These are phyloP conservation scores for Perdita meconis DNA, from an alignment of 2,888 invertebrate genomes.

Conservation along the genomic window DNA sequence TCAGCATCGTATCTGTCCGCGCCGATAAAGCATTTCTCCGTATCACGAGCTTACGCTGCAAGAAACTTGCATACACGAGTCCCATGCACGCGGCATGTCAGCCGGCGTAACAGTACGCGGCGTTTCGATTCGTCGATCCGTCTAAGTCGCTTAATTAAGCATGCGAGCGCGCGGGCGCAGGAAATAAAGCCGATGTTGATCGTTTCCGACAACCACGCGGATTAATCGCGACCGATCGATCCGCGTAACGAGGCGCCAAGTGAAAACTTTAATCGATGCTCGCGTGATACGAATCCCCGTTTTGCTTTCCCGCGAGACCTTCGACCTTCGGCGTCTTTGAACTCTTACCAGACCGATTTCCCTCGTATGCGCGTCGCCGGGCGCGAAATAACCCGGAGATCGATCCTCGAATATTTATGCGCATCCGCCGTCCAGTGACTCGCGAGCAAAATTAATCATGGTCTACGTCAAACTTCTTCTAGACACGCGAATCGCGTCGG, in stretches of 20 bases:
- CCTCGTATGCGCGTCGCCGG: constrained; percentile 50
- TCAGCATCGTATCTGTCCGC: no score
- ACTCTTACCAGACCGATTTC: constrained; percentile 71
- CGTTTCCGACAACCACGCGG: constrained; percentile 46
- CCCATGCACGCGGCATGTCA: not conserved
- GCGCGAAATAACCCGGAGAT: constrained; percentile 53
- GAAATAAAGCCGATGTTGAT: constrained; percentile 33
- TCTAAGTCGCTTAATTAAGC: constrained; percentile 19
- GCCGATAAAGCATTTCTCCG: no score
- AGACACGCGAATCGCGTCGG: constrained; percentile 56
- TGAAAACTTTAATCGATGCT: constrained; percentile 65
- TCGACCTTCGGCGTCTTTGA: constrained; percentile 70
- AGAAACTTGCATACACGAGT: not conserved
- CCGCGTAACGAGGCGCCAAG: constrained; percentile 55
- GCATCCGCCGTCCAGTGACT: constrained; percentile 52
- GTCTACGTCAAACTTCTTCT: constrained; percentile 36
- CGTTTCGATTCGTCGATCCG: constrained; percentile 7
- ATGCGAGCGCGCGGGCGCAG: not conserved
- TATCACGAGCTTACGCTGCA: not conserved
- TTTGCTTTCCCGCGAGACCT: constrained; percentile 55
- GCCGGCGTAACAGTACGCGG: not conserved
- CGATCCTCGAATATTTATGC: constrained; percentile 61
- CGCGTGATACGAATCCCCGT: constrained; percentile 53
- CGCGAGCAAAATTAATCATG: constrained; percentile 58
- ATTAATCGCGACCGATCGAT: constrained; percentile 58